Evolutionary conservation across 2,888 invertebrate genomes (phyloP), one percentile per base, ranked within the genome.

Genomic region (Glaucopsyche alexis): DNA sequence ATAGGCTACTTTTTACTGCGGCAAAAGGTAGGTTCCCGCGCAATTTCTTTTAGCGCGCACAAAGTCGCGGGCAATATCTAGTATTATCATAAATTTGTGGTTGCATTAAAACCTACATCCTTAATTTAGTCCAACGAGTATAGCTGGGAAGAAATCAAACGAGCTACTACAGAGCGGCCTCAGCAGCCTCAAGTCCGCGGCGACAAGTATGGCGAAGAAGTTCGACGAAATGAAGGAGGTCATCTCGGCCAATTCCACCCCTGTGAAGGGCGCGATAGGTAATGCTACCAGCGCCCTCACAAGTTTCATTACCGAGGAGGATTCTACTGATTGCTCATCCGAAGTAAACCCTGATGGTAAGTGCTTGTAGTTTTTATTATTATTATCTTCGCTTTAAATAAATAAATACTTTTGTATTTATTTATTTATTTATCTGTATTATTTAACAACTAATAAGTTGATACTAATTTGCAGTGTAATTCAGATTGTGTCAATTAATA

Each of bases 141-240:
- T 97, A 87, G 96, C 97, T 55, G 96, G 97, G 66, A 97, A 97
- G 89, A 97, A 97, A 84, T 97, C 97, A 7, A 97, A 97, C 85
- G 97, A 98, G 88, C 93, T 97, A 65, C 94, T 98, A 71, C 96
- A 97, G 89, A 97, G 97, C 76, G 97, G 97, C 60, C 91, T 98
- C 64, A 97, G 96, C 84, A 97, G 97, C 81, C 94, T 98, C 55
- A 97, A 97, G 85, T 97, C 96, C 14, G 97, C 97, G 0, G 97
- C 97, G 0, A 97, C 95, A 2, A 96, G 96, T 60, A 95, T 98
- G 84, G 97, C 95, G 38, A 97, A 97, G 83, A 98, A 98, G 83
- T 95, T 98, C 80, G 98, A 97, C 83, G 98, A 98, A 86, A 96
- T 98, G 85, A 98, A 98, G 84, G 98, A 97, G 85, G 97, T 96